Conservation (phyloP, 2,888 invertebrate species). For the Nyleta sp. region DNA sequence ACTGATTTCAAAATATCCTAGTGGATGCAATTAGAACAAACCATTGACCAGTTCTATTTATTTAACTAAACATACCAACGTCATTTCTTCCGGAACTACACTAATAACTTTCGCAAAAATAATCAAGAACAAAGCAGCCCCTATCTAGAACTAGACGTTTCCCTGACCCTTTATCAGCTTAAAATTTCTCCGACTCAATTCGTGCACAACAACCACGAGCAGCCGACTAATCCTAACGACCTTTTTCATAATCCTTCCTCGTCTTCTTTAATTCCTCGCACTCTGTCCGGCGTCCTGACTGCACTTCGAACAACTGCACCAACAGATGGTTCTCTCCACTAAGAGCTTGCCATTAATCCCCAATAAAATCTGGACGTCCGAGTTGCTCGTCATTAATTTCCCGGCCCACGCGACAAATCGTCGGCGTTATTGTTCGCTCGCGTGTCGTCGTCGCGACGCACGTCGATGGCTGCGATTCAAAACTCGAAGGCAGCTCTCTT, state of each 20-base stretch:
- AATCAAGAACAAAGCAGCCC: too few species aligned
- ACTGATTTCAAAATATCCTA: too few species aligned
- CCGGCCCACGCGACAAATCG: constrained; percentile 7
- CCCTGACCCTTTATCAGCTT: neutral
- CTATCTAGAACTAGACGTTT: neutral
- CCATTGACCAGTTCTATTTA: too few species aligned
- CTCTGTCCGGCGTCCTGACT: constrained; percentile 4
- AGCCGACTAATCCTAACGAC: constrained; percentile 13
- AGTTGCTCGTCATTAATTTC: constrained; percentile 31
- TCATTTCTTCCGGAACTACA: too few species aligned
- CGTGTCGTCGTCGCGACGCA: constrained; percentile 9
- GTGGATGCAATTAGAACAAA: too few species aligned
- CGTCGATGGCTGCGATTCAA: neutral
- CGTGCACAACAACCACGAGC: neutral
- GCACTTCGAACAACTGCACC: constrained; percentile 8
- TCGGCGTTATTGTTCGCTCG: constrained; percentile 13
- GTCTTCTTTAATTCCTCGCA: constrained; percentile 31
- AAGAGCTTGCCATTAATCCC: constrained; percentile 20
- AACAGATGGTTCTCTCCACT: constrained; percentile 32
- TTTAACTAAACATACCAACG: too few species aligned
- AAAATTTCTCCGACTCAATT: constrained; percentile 1
- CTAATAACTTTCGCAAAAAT: neutral
- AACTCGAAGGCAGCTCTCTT: constrained; percentile 9
- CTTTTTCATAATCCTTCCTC: constrained; percentile 31
- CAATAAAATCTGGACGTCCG: constrained; percentile 25